phyloP scores from a whole-genome alignment of 2,113 vertebrate species.

The Brienomyrus longianalis region DNA sequence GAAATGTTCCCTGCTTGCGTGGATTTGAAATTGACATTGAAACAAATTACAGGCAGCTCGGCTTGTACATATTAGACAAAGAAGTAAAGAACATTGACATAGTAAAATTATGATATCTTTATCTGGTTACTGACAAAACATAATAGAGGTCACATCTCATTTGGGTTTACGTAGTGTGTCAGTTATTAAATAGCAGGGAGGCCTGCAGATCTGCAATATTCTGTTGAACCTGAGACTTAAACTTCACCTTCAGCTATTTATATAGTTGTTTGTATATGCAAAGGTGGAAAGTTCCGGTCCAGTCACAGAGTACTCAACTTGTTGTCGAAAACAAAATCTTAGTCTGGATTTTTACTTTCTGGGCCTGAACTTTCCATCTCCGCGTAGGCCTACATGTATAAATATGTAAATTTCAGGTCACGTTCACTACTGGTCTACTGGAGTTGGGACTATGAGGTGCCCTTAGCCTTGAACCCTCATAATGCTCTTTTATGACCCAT shows the following conservation, averaged over 20 bases:
- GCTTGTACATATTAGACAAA: not conserved
- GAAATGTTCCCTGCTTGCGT: slow-evolving; percentile 7
- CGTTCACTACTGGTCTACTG: not conserved
- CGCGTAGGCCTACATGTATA: not conserved
- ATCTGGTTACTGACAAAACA: not conserved
- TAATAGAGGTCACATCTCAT: not conserved
- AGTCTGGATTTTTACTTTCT: not conserved
- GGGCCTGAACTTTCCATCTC: not conserved
- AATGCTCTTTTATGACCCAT: not conserved
- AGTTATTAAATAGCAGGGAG: not conserved
- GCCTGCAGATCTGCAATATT: not conserved
- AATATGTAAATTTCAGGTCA: not conserved
- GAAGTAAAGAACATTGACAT: not conserved
- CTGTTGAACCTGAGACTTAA: slow-evolving; percentile 10
- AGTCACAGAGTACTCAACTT: not conserved
- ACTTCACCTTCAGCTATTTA: not conserved
- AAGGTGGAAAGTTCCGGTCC: not conserved
- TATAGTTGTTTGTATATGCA: not conserved
- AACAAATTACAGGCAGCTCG: not conserved
- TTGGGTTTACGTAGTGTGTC: not conserved
- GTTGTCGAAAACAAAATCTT: not conserved
- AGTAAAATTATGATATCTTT: not conserved
- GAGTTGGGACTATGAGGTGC: not conserved
- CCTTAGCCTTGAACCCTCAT: not conserved
- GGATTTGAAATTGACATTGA: not conserved